Base-by-base conservation (phyloP, 2,888 invertebrate species). In the Cheiracanthium punctorium region DNA sequence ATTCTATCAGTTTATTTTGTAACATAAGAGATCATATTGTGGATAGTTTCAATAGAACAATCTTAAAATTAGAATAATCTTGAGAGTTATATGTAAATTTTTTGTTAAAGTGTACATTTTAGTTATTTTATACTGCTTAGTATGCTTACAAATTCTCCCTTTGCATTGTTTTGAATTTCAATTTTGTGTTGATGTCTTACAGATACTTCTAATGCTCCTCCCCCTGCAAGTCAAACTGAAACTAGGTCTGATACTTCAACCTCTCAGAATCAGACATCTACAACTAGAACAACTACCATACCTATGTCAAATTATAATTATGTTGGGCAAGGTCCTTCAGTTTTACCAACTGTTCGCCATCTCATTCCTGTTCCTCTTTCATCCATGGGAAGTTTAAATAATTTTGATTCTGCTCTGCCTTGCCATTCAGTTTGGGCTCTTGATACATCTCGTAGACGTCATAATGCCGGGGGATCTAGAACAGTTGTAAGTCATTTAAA, bases 391-490 rank as follows among this genome's bases (percentile, higher is more conserved):
- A 64, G 76, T 24, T 70, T 80, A 87, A 86, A 89, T 48, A 64
- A 70, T 7, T 88, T 88, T 75, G 88, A 88, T 32, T 77, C 88
- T 43, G 82, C 80, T 29, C 65, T 88, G n/a, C 86, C 88, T 24
- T 88, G 88, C 90, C 94, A 94, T 90, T 95, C 95, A 48, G 95
- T 84, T 1, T 88, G 88, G 88, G 88, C 88, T 0, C 58, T 88
- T 20, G 80, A 82, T 30, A 71, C 84, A 10, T 72, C 75, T n/a
- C 37, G 76, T 0, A 76, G 84, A 58, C 67, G 84, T 29, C 82
- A 77, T 33, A 75, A 79, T 80, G 76, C 84, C n/a, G 81, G 88
- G 24, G 76, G 74, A n/a, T 75, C 84, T 4, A 80, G 88, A 76
- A 73, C 58, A 28, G 24, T 80, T 12, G 33, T 69, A 33, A 24